Evolutionary conservation across 1,140 invertebrate species (phyloP), one percentile per base, ranked within the genome.

Genomic region (Oscheius sp.): DNA sequence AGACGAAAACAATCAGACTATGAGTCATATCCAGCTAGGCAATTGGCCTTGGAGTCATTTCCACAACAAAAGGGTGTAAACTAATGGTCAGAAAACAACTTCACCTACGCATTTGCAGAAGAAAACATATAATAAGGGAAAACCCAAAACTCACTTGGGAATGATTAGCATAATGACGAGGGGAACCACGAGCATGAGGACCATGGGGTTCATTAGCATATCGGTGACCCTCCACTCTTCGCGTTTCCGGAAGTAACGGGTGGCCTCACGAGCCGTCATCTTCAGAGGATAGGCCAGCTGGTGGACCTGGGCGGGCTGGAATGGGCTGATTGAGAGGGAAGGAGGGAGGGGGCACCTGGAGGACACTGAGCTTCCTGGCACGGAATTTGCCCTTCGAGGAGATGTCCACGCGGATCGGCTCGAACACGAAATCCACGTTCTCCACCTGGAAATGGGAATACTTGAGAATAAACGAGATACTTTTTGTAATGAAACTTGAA

Each of bases 301-400:
- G 35, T 72, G 49, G 0, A 83, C 82, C 4, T 68, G 62, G 42
- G 78, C 82, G 2, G 82, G 83, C 78, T 83, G 38, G 32, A 79
- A 65, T 46, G 26, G 7, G 7, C n/a, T 13, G 10, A 45, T 45
- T 10, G 13, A 13, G 13, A 45, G 38, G 38, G 20, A 45, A 10
- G 20, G 13, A n/a, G n/a, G n/a, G n/a, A n/a, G n/a, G n/a, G n/a
- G n/a, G 91, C 0, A 93, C 92, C 85, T 97, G 94, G 64, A 99
- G 90, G 80, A 93, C 90, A 86, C 98, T 98, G 0, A 99, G 91
- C 87, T 92, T 93, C 58, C 96, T 88, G 0, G 94, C 95, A 76
- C 96, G 88, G 76, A 92, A 93, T 86, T 98, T 99, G 28, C 96
- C 96, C 85, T 94, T 95, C 0, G 91, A 91, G 84, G 93, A 96